Evolutionary conservation across 2,113 vertebrate genomes (phyloP), one percentile per base, ranked within the genome.

Genomic region (Pelodiscus sinensis): DNA sequence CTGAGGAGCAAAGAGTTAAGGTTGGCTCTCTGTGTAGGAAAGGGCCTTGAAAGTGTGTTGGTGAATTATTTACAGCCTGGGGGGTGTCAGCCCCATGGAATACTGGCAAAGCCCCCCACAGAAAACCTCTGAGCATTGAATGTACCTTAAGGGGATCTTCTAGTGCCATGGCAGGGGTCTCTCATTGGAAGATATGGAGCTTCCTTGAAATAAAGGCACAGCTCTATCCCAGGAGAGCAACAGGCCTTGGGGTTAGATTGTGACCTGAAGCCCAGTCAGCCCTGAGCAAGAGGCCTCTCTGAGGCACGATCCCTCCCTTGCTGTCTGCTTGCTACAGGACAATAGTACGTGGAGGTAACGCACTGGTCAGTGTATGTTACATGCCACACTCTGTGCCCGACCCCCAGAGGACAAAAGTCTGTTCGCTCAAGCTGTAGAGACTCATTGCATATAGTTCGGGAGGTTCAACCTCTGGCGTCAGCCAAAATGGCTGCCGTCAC

Each of bases 401-500:
- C 52, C 58, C 31, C 24, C 4, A 54, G 38, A 25, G 50, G 44
- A 14, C 12, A 21, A n/a, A 56, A 78, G 44, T 6, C 44, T 9
- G 57, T 50, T 52, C 50, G n/a, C 79, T 52, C 62, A 50, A 50
- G 73, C 35, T 2, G 1, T 19, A 79, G 55, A 29, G 19, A 18
- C 27, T 12, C 38, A 31, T 68, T 12, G 55, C 31, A 19, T 68
- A 6, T 16, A 2, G 44, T 75, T 90, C 31, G 77, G 44, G 1
- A 1, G 22, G 71, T 44, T 75, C 2, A 57, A 13, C 79, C 21
- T 68, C 35, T 50, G 16, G 3, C 12, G 16, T 77, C 54, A 22
- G 11, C 56, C 1, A 0, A 79, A 68, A n/a, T 10, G 4, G 44
- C 6, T 35, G 21, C 38, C 6, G 0, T 0, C 16, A 7, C 5